These are phyloP conservation scores for Spodoptera littoralis DNA, from an alignment of 2,888 invertebrate genomes.

Conservation along the genomic window DNA sequence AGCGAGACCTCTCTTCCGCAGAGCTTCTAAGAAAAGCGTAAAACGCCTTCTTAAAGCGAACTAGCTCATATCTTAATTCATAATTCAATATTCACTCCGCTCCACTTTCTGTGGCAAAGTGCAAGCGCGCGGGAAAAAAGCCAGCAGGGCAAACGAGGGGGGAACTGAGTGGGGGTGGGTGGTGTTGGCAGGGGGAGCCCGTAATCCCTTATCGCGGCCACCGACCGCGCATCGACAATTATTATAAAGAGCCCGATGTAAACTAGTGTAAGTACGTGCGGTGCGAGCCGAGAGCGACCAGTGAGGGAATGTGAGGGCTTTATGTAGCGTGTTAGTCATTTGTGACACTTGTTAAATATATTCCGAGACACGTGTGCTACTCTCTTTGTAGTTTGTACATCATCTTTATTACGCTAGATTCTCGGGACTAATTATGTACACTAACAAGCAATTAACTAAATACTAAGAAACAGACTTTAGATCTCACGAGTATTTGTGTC, in stretches of 20 bases:
- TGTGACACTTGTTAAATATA: constrained; percentile 27
- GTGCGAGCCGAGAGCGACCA: constrained; percentile 24
- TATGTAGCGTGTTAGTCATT: constrained; percentile 52
- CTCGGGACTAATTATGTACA: no score
- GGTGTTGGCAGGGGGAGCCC: constrained; percentile 60
- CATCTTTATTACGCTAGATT: no score
- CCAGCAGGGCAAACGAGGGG: constrained; percentile 67
- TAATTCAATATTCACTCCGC: constrained; percentile 83
- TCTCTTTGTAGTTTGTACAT: no score
- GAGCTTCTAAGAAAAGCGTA: constrained; percentile 42
- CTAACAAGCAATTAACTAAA: no score
- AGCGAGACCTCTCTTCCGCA: constrained; percentile 39
- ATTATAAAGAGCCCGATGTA: constrained; percentile 77
- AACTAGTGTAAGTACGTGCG: constrained; percentile 66
- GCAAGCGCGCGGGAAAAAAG: constrained; percentile 83
- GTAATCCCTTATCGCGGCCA: constrained; percentile 82
- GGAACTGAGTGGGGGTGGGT: constrained; percentile 50
- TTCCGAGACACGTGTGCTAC: not conserved
- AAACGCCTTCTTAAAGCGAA: constrained; percentile 57
- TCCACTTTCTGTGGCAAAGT: constrained; percentile 74
- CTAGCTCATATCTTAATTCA: constrained; percentile 79
- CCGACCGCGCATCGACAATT: constrained; percentile 84
- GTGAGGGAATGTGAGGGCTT: constrained; percentile 42
- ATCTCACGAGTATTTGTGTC: no score
- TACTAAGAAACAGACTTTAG: no score